Percentiles rank a stretch among this genome's conserved stretches.
These are phyloP conservation scores for Polydrusus pterygomalis DNA, from an alignment of 2,888 invertebrate species.

Conservation along the genomic window DNA sequence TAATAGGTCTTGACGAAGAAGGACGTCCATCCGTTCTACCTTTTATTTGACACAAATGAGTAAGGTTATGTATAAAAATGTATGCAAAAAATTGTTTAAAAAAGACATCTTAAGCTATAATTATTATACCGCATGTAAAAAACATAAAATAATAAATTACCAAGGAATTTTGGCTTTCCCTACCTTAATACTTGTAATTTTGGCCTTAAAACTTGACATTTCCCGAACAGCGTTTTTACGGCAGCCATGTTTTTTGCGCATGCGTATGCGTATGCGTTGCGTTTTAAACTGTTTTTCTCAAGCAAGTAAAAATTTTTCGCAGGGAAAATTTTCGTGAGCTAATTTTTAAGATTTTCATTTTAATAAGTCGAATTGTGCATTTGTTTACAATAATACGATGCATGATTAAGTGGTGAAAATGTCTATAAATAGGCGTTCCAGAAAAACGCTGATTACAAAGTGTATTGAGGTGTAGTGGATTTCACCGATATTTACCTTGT, in stretches of 20 bases:
- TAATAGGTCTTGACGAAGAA: background rate
- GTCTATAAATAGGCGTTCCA: slow-evolving; percentile 34
- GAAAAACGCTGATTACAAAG: slow-evolving; percentile 12
- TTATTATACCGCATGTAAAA: background rate
- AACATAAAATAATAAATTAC: background rate
- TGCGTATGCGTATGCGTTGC: too few relatives aligned
- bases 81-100: background rate
- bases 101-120: background rate
- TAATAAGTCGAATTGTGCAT: slow-evolving; percentile 1
- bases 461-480: slow-evolving; percentile 14
- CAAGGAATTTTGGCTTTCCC: background rate
- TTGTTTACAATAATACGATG: slow-evolving; percentile 8
- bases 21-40: background rate
- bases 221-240: slow-evolving; percentile 32
- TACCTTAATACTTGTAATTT: slow-evolving; percentile 39
- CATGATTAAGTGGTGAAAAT: slow-evolving; percentile 19
- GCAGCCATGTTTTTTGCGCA: slow-evolving; percentile 42
- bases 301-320: slow-evolving; percentile 1
- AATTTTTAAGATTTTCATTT: slow-evolving; percentile 31
- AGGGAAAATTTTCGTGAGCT: slow-evolving; percentile 18
- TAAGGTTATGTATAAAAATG: slow-evolving; percentile 1
- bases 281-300: slow-evolving; percentile 17
- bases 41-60: slow-evolving; percentile 5
- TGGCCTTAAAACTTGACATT: slow-evolving; percentile 42
- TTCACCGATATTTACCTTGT: slow-evolving; percentile 29